Percentiles rank a stretch among this genome's conserved stretches.
phyloP scores from a whole-genome alignment of 2,888 invertebrate genomes.

The Scelioninae gen. 1 region DNA sequence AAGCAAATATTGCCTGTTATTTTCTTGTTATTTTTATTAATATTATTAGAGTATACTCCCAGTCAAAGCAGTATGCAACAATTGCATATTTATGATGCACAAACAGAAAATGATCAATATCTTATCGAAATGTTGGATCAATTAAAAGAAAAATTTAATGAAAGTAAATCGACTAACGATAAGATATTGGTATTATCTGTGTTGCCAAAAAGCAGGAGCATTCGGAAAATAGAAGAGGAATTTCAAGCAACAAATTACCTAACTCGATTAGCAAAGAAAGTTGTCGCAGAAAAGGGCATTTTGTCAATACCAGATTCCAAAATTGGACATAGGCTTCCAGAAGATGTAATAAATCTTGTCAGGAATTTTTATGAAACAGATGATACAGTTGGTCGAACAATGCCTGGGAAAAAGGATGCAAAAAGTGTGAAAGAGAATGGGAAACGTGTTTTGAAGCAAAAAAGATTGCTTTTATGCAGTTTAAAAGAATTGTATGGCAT shows the following conservation, averaged over 20 bases:
- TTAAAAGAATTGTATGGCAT: constrained; percentile 2
- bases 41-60: too few species aligned
- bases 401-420: background rate
- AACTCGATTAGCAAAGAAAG: background rate
- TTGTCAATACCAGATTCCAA: background rate
- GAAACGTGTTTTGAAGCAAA: constrained; percentile 1
- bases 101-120: too few species aligned
- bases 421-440: constrained; percentile 7
- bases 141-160: background rate
- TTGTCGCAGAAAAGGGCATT: background rate
- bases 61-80: too few species aligned
- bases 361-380: constrained; percentile 12
- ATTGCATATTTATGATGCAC: too few species aligned
- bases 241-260: background rate
- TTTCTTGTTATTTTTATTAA: too few species aligned
- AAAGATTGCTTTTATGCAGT: constrained; percentile 1
- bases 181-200: background rate
- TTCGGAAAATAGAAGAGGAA: background rate
- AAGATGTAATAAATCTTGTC: background rate
- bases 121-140: background rate
- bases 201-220: constrained; percentile 6
- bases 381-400: background rate
- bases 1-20: too few species aligned
- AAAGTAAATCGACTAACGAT: background rate
- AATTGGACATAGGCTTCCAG: background rate